phyloP scores from a whole-genome alignment of 2,797 vertebrate genomes.

The Pipistrellus kuhlii region DNA sequence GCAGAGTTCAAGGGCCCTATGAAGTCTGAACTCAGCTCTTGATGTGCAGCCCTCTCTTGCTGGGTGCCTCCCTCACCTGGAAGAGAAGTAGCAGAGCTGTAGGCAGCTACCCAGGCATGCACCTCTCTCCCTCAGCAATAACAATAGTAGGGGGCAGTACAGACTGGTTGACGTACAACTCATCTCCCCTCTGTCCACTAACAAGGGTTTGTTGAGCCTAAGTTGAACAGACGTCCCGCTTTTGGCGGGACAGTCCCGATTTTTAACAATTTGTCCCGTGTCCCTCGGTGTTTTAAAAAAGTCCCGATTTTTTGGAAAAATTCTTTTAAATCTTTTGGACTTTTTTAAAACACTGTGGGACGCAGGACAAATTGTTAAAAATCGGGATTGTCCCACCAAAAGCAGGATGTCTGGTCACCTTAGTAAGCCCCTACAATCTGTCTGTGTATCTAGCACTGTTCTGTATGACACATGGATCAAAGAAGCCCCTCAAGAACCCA shows the following conservation, averaged over 20 bases:
- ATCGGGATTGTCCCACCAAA: no score
- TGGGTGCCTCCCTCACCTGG: background rate
- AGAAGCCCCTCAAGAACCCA: background rate
- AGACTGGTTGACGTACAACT: background rate
- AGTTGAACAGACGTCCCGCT: no score
- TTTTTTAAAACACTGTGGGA: no score
- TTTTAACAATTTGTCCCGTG: no score
- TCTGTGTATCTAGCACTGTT: background rate
- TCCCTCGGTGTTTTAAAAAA: no score
- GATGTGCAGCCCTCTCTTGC: background rate
- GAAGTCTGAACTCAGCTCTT: background rate
- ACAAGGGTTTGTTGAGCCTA: background rate
- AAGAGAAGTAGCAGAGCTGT: slow-evolving; percentile 9
- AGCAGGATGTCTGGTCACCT: no score
- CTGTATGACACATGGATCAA: background rate
- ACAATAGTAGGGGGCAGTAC: background rate
- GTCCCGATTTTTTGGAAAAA: no score
- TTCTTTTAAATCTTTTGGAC: no score
- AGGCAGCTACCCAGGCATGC: background rate
- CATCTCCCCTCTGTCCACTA: background rate
- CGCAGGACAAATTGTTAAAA: no score
- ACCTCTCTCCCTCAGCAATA: background rate
- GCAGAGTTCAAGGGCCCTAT: background rate
- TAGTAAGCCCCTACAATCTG: background rate
- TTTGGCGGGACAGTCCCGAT: no score